Conservation (phyloP, 2,888 invertebrate species). For the Drosophila nr. medialis region DNA sequence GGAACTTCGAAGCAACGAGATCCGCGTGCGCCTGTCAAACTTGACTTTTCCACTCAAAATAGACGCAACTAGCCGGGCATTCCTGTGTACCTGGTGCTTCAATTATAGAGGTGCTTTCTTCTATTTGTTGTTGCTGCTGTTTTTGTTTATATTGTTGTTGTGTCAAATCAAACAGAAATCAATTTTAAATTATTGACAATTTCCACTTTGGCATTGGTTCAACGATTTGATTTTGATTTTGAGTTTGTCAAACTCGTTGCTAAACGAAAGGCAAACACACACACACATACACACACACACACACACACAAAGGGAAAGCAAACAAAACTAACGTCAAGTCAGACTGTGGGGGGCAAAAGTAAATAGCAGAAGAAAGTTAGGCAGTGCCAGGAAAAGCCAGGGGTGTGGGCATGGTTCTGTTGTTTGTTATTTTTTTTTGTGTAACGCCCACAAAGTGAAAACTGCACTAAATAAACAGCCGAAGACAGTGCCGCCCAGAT, state of each 20-base stretch:
- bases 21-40: constrained; percentile 48
- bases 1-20: constrained; percentile 26
- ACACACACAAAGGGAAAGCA: constrained; percentile 29
- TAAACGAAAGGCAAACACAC: constrained; percentile 76
- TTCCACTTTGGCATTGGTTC: constrained; percentile 81
- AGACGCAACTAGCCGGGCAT: constrained; percentile 27
- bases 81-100: constrained; percentile 27
- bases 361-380: constrained; percentile 53
- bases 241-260: constrained; percentile 63
- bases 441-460: constrained; percentile 54
- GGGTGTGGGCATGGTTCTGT: constrained; percentile 1
- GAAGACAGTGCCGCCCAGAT: constrained; percentile 33
- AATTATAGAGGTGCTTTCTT: constrained; percentile 55
- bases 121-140: constrained; percentile 19
- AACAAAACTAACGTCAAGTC: constrained; percentile 57
- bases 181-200: constrained; percentile 84
- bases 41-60: constrained; percentile 54
- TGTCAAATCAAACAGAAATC: constrained; percentile 82
- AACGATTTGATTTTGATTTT: constrained; percentile 65
- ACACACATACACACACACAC: constrained; percentile 21
- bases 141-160: constrained; percentile 40
- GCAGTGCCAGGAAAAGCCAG: not conserved
- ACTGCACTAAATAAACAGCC: constrained; percentile 66
- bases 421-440: constrained; percentile 36
- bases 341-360: constrained; percentile 56